Evolutionary conservation across 2,888 invertebrate species (phyloP).

Genomic region (Drosophila mimetica): DNA sequence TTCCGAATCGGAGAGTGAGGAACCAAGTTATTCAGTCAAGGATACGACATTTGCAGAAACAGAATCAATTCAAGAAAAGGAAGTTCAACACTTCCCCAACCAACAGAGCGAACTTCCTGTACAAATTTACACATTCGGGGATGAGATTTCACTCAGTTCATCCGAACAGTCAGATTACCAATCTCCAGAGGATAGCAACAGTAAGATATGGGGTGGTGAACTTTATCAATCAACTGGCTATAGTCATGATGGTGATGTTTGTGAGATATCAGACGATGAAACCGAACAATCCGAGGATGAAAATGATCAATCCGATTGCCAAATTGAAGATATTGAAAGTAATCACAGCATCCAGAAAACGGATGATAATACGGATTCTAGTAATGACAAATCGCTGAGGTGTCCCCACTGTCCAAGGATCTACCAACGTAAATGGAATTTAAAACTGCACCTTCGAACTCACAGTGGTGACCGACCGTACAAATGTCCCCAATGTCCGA

Average conservation of each 20-base stretch:
- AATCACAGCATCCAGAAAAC: not conserved
- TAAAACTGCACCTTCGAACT: not conserved
- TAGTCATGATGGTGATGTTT: not conserved
- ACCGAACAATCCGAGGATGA: not conserved
- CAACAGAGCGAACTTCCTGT: too few species aligned
- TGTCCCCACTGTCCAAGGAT: not conserved
- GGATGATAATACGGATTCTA: not conserved
- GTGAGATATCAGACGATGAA: not conserved
- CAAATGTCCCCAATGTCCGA: not conserved
- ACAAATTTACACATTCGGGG: too few species aligned
- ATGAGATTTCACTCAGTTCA: not conserved
- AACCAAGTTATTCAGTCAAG: not conserved
- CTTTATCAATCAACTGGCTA: not conserved
- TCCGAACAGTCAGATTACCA: not conserved
- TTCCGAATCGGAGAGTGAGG: not conserved
- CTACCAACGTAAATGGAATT: not conserved
- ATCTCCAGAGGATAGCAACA: not conserved
- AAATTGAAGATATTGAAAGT: not conserved
- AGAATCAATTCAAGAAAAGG: too few species aligned
- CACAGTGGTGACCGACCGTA: constrained; percentile 4
- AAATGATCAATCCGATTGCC: not conserved
- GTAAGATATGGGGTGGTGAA: not conserved
- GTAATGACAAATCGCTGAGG: not conserved
- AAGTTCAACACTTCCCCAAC: too few species aligned
- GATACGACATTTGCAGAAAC: not conserved